Evolutionary conservation across 2,888 invertebrate species (phyloP).

Genomic region (Craniophora ligustri): DNA sequence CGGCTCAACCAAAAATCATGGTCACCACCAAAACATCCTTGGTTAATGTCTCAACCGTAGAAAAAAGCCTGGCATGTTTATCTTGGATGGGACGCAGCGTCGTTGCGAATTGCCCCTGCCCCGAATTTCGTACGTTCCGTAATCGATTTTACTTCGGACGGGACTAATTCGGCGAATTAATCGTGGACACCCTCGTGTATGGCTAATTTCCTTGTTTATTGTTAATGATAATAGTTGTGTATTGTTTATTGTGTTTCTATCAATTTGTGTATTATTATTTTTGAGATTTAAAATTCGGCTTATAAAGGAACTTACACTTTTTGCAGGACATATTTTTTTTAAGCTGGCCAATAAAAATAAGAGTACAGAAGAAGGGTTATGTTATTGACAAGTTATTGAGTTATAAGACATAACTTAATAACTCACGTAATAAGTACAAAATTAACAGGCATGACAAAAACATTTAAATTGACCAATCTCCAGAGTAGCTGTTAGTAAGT

Average conservation of each 20-base stretch:
- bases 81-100: conserved; percentile 78
- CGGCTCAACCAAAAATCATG: conserved; percentile 45
- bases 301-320: too few relatives aligned
- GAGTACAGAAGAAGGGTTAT: too few relatives aligned
- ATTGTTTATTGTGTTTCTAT: conserved; percentile 61
- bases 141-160: conserved; percentile 86
- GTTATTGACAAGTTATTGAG: too few relatives aligned
- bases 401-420: too few relatives aligned
- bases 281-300: too few relatives aligned
- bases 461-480: too few relatives aligned
- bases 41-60: conserved; percentile 87
- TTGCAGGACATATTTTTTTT: too few relatives aligned
- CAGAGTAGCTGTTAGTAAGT: too few relatives aligned
- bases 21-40: conserved; percentile 80
- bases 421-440: too few relatives aligned
- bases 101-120: conserved; percentile 77
- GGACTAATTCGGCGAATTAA: conserved; percentile 87
- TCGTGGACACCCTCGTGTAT: conserved; percentile 84
- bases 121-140: conserved; percentile 67
- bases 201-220: conserved; percentile 85
- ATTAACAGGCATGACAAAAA: too few relatives aligned
- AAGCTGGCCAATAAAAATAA: too few relatives aligned
- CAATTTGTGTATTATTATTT: conserved; percentile 30
- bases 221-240: conserved; percentile 69
- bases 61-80: conserved; percentile 87